Evolutionary conservation across 2,113 vertebrate genomes (phyloP).

Genomic region (Quiscalus mexicanus): DNA sequence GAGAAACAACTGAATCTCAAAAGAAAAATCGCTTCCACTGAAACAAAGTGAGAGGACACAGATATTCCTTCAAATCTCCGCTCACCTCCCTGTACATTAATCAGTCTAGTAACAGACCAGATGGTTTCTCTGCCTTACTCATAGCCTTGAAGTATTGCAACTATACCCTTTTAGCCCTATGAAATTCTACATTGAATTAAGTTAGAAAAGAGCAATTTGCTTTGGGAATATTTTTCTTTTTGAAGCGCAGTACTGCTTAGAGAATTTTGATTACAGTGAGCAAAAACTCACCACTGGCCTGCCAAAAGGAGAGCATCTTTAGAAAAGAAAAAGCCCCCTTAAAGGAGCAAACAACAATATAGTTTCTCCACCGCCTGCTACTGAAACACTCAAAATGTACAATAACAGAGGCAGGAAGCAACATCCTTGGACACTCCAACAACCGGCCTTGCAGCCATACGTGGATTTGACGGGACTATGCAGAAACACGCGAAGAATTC

Average conservation of each 20-base stretch:
- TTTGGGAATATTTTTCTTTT: neutral
- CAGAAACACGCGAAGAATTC: accelerated
- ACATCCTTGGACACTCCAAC: accelerated
- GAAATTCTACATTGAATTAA: neutral
- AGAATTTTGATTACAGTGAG: neutral
- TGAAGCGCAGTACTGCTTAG: neutral
- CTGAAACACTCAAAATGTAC: neutral
- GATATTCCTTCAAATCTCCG: neutral
- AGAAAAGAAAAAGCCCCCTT: neutral
- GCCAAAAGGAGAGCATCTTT: neutral
- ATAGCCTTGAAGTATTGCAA: neutral
- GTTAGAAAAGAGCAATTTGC: neutral
- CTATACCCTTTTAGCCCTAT: neutral
- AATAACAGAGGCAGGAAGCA: neutral
- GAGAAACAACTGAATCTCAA: neutral
- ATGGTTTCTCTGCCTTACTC: neutral
- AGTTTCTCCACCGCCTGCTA: neutral
- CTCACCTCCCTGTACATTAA: accelerated
- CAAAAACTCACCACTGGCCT: neutral
- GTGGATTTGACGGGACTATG: accelerated
- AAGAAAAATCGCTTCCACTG: accelerated
- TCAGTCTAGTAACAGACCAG: neutral
- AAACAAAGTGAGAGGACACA: neutral
- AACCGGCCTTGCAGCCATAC: accelerated
- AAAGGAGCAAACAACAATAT: neutral